Base-by-base conservation (phyloP, 2,797 vertebrate species). In the Tadarida brasiliensis region DNA sequence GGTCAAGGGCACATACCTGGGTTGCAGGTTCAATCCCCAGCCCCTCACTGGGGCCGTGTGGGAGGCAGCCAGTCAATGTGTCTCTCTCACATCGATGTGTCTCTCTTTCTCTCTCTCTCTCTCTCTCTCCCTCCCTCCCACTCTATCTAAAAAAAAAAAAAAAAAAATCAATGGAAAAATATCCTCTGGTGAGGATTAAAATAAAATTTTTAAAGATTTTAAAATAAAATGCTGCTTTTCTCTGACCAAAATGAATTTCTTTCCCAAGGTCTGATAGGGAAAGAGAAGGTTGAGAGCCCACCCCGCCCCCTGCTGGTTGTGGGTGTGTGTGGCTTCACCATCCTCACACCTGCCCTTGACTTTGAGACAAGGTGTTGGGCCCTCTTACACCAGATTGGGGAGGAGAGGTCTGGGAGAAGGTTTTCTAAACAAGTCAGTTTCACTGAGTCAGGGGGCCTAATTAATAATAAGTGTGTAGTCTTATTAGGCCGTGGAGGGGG, bases 191-290 rank as follows among this genome's bases (percentile, higher is more conserved):
- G 39, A 44, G 39, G 39, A 44, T 44, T 44, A 44, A 44, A 44
- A 44, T 7, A 44, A 44, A 44, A 44, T 44, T 44, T 44, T 44
- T 44, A 44, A 44, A 44, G 7, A 44, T 44, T 4, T 44, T 5
- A 44, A 44, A 44, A 44, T 54, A 54, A 54, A 54, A 14, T 54
- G 51, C 11, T 56, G 19, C 54, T 15, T 83, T 68, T 87, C 47
- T 67, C 39, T 26, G 26, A 67, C 87, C 57, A 63, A 84, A 76
- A 51, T 8, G n/a, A n/a, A 33, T 89, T 49, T 87, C 54, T 84
- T 85, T 44, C 39, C 63, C 44, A 49, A 65, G 51, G 28, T 24
- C 33, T 28, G 65, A n/a, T 47, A 24, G 86, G 78, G 71, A 56
- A 9, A 19, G 71, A 24, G 24, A 17, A 74, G 73, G 5, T 33